These are phyloP conservation scores for Raja brachyura DNA, from an alignment of 2,113 vertebrate species.

Conservation along the genomic window DNA sequence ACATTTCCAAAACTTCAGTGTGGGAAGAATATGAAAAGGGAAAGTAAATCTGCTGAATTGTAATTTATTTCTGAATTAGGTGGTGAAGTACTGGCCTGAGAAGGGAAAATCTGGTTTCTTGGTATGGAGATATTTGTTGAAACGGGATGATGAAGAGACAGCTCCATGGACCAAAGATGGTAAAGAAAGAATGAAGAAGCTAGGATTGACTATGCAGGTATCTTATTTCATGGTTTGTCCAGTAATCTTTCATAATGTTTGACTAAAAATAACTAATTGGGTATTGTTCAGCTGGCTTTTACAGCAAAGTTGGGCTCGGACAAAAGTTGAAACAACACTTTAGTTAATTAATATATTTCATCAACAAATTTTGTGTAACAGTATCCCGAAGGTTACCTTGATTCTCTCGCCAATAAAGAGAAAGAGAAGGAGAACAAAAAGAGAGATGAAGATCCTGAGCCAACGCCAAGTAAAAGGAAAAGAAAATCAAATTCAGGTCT, in stretches of 20 bases:
- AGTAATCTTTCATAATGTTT: neutral
- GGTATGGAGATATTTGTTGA: conserved; percentile 88
- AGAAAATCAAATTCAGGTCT: conserved; percentile 67
- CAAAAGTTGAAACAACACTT: too few relatives aligned
- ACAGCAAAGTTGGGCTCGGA: neutral
- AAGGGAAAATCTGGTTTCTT: conserved; percentile 93
- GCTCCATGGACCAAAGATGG: conserved; percentile 92
- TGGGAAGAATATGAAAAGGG: neutral
- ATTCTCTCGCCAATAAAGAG: conserved; percentile 72
- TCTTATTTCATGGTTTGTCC: neutral
- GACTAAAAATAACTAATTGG: neutral
- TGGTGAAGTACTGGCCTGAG: conserved; percentile 92
- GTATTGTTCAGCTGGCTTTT: neutral
- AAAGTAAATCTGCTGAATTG: neutral
- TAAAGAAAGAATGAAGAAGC: conserved; percentile 84
- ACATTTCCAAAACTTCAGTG: neutral
- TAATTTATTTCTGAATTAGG: conserved; percentile 51
- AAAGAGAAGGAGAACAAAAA: conserved; percentile 80
- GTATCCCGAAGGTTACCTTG: conserved; percentile 93
- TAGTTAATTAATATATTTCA: neutral
- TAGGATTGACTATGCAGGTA: conserved; percentile 90
- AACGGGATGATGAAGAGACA: conserved; percentile 80
- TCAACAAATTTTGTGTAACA: conserved; percentile 43
- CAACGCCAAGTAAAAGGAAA: conserved; percentile 65
- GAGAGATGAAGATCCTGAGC: conserved; percentile 50